Base-by-base conservation (phyloP, 2,888 invertebrate genomes). In the Julus scanicus region DNA sequence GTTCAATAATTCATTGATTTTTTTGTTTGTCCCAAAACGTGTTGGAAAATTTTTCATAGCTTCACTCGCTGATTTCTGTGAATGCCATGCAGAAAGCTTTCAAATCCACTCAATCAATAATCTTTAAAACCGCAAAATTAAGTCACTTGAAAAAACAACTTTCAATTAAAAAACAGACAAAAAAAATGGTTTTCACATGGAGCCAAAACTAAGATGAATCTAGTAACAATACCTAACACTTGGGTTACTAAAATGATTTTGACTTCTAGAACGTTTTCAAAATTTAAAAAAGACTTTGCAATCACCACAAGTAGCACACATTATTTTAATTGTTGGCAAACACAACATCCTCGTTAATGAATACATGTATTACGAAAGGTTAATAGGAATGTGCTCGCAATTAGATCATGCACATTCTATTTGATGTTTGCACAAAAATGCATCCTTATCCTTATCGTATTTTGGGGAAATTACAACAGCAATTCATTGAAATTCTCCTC, bases 381-480 rank as follows among this genome's bases (percentile, higher is more conserved):
- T n/a, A n/a, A 63, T 63, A 63, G 63, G n/a, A 15, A 17, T 17
- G 63, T 3, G 3, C n/a, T 63, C 63, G 6, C 63, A n/a, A 63
- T n/a, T 63, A 17, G n/a, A 63, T 63, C 63, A 63, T 63, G 63
- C 2, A n/a, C n/a, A 63, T 63, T 63, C 63, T n/a, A 1, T n/a
- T 17, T 63, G n/a, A 63, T n/a, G 63, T n/a, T n/a, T n/a, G 63
- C 63, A 63, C 63, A 63, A 13, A n/a, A n/a, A 17, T 63, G 6
- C 17, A n/a, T n/a, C n/a, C n/a, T n/a, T n/a, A 63, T 53, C 53
- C 53, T 53, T 53, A n/a, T 63, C 63, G 17, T 63, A 63, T 63
- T 17, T 63, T 63, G 3, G n/a, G 63, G 63, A 63, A n/a, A 63
- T 63, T 63, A 63, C 63, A 63, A 63, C 63, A 63, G 63, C n/a